Conservation (phyloP, 2,797 vertebrate species). For the Pseudochromis fuscus region DNA sequence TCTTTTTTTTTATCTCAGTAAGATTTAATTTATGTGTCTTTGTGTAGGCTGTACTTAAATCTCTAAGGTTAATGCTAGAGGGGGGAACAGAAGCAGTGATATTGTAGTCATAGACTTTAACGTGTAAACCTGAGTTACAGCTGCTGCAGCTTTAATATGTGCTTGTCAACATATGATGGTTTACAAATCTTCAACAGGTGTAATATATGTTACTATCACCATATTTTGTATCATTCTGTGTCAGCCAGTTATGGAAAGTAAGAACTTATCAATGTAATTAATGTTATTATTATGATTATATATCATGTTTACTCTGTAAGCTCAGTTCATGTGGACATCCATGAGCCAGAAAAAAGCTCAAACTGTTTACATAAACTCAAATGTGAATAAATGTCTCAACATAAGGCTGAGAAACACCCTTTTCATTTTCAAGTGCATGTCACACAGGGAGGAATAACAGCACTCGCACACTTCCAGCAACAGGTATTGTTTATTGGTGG, state of each 20-base stretch:
- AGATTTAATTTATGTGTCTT: neutral
- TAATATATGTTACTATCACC: constrained; percentile 41
- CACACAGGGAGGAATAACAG: constrained; percentile 4
- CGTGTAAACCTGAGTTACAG: constrained; percentile 52
- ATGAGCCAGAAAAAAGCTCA: constrained; percentile 4
- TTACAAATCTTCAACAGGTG: constrained; percentile 47
- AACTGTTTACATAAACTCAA: constrained; percentile 48
- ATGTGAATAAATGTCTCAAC: constrained; percentile 57
- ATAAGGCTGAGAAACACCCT: neutral
- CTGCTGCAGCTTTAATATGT: constrained; percentile 25
- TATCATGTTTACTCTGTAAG: constrained; percentile 15
- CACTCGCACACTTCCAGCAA: constrained; percentile 49
- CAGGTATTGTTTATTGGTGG: constrained; percentile 65
- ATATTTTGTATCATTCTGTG: constrained; percentile 6
- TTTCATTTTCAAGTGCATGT: neutral
- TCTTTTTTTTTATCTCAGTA: neutral
- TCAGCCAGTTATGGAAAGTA: constrained; percentile 25
- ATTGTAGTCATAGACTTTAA: neutral
- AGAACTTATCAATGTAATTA: constrained; percentile 11
- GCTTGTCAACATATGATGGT: constrained; percentile 41
- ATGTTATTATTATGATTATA: constrained; percentile 4
- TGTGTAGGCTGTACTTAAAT: too few relatives aligned
- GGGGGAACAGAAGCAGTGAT: constrained; percentile 1
- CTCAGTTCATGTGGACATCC: neutral
- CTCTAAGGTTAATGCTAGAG: too few relatives aligned